Conservation (phyloP, 2,888 invertebrate genomes). For the Tipula lateralis region DNA sequence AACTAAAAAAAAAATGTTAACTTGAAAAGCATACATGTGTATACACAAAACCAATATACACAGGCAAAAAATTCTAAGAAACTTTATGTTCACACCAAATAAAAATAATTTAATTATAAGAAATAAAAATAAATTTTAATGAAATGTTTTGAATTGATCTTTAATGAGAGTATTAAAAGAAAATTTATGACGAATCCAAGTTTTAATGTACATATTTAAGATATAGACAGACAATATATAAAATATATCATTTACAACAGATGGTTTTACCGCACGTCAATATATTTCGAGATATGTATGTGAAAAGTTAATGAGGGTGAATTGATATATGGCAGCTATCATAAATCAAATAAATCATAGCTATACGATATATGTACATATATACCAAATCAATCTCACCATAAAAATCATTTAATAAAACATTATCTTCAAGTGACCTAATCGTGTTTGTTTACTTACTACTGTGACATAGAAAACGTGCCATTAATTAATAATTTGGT, state of each 20-base stretch:
- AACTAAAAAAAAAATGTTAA: not conserved
- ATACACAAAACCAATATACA: not conserved
- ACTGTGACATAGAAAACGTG: not conserved
- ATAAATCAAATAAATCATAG: not conserved
- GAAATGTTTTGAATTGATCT: constrained; percentile 11
- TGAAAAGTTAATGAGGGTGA: not conserved
- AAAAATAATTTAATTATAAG: constrained; percentile 1
- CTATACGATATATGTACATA: no score
- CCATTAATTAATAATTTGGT: constrained; percentile 13
- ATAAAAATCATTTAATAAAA: not conserved
- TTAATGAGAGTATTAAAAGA: constrained; percentile 7
- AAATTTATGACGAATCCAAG: not conserved
- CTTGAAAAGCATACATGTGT: not conserved
- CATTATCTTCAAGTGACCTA: constrained; percentile 19
- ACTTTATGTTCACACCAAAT: not conserved
- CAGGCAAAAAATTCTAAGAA: not conserved
- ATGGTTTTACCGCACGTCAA: not conserved
- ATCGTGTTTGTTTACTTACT: not conserved
- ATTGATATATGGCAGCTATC: not conserved
- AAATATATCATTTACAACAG: not conserved
- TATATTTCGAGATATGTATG: not conserved
- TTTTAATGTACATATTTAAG: not conserved
- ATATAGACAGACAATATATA: not conserved
- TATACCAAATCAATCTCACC: constrained; percentile 14
- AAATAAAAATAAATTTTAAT: constrained; percentile 19